These are phyloP conservation scores for Artibeus jamaicensis DNA, from an alignment of 2,797 vertebrate genomes.

Conservation along the genomic window DNA sequence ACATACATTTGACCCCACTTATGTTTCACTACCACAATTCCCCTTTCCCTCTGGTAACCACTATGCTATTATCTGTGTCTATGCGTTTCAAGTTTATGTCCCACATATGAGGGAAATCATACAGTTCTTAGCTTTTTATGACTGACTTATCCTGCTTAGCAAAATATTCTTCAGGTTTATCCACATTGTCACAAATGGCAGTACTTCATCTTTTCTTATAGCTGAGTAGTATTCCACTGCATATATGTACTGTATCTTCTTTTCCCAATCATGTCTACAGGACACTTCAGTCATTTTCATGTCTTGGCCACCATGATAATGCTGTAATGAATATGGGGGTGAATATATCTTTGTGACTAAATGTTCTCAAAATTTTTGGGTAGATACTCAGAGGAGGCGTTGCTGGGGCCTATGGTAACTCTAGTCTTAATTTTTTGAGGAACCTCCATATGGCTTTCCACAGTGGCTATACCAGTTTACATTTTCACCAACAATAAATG, in stretches of 20 bases:
- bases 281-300: not conserved
- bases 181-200: not conserved
- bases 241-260: not conserved
- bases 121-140: not conserved
- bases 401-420: not conserved
- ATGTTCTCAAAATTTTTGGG: not conserved
- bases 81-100: not conserved
- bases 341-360: not conserved
- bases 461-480: not conserved
- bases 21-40: not conserved
- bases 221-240: not conserved
- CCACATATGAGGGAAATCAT: not conserved
- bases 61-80: not conserved
- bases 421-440: not conserved
- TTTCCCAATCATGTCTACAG: not conserved
- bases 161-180: not conserved
- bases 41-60: not conserved
- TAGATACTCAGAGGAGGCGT: not conserved
- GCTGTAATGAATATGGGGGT: not conserved
- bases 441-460: not conserved
- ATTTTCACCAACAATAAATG: not conserved
- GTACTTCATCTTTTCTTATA: not conserved
- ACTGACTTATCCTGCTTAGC: not conserved
- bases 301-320: not conserved
- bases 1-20: not conserved